Conservation (phyloP, 2,113 vertebrate species). For the Rousettus leschenaultii region DNA sequence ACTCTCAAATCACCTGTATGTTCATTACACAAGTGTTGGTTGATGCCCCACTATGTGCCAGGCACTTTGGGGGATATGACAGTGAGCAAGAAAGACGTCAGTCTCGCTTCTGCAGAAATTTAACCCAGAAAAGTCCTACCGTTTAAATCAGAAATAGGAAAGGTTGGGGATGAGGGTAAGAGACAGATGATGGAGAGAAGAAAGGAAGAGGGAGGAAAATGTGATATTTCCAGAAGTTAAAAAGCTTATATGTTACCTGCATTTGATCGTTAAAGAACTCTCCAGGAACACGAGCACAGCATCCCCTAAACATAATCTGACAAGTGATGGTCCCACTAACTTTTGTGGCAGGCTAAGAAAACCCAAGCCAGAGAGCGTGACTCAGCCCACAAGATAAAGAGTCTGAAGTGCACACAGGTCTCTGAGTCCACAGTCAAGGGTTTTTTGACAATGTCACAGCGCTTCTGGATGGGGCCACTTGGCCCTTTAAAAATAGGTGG, state of each 20-base stretch:
- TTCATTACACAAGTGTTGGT: background rate
- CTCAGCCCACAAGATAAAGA: background rate
- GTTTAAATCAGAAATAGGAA: slow-evolving; percentile 5
- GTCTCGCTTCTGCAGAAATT: background rate
- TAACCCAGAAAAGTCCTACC: background rate
- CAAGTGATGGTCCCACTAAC: background rate
- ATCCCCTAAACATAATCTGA: background rate
- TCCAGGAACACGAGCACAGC: background rate
- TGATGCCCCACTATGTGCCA: background rate
- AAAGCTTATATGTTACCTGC: background rate
- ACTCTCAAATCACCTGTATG: background rate
- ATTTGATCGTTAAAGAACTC: background rate
- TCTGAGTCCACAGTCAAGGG: background rate
- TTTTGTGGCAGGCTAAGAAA: background rate
- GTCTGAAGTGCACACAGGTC: background rate
- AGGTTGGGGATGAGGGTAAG: background rate
- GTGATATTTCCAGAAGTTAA: background rate
- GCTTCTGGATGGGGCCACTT: background rate
- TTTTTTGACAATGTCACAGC: background rate
- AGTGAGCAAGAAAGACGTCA: background rate
- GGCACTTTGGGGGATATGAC: background rate
- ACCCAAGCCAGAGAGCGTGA: background rate
- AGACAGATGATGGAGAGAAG: slow-evolving; percentile 1
- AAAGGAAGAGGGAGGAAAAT: background rate
- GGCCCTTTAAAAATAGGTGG: background rate